These are phyloP conservation scores for Henricia sp. DNA, from an alignment of 53 echinoderm and acorn worm species.

Conservation along the genomic window DNA sequence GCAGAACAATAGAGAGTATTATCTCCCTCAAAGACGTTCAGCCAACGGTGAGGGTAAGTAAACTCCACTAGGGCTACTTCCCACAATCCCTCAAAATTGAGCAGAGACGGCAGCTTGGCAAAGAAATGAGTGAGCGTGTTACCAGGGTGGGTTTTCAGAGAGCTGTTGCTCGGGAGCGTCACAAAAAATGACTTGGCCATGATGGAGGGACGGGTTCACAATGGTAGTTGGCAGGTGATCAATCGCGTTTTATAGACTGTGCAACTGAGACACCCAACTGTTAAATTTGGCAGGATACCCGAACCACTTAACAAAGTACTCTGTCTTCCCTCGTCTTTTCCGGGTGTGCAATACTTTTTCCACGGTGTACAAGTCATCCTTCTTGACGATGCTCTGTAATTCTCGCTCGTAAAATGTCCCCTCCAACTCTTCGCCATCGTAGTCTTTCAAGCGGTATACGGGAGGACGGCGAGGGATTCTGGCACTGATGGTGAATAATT, in stretches of 20 bases:
- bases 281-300: background rate
- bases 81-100: constrained; percentile 3
- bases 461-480: background rate
- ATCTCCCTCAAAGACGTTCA: background rate
- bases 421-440: constrained; percentile 1
- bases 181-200: constrained; percentile 58
- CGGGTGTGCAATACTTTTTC: background rate
- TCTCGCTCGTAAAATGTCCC: background rate
- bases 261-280: background rate
- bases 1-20: background rate
- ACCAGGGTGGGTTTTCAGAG: no score
- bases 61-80: constrained; percentile 20
- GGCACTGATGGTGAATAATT: background rate
- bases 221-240: no score
- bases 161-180: constrained; percentile 77
- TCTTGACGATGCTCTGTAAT: background rate
- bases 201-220: no score
- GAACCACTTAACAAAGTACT: background rate
- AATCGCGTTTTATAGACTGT: background rate
- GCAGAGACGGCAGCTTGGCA: constrained; percentile 4
- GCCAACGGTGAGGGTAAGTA: background rate
- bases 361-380: background rate
- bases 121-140: constrained; percentile 44
- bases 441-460: background rate
- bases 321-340: background rate